These are phyloP conservation scores for Chalcis sispes DNA, from an alignment of 2,888 invertebrate species.

Conservation along the genomic window DNA sequence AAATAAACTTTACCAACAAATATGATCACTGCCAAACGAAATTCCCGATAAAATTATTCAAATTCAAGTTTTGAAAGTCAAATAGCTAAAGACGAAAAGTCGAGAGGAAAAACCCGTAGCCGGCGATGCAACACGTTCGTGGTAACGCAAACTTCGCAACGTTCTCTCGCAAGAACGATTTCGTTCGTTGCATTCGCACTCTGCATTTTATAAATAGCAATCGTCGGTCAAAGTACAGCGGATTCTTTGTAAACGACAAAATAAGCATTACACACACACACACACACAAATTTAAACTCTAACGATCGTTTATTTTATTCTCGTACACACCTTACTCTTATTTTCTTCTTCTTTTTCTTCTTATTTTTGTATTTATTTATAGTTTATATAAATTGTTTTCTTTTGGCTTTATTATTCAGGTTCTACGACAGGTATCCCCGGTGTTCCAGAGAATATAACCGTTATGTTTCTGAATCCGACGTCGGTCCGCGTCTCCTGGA, in stretches of 20 bases:
- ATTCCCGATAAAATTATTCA: not conserved
- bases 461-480: conserved; percentile 91
- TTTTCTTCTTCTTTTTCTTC: not conserved
- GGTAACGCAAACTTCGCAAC: not conserved
- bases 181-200: not conserved
- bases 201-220: conserved; percentile 26
- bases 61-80: not conserved
- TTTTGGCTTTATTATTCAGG: conserved; percentile 77
- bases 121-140: not conserved
- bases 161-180: not conserved
- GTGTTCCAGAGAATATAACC: conserved; percentile 91
- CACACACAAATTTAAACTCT: no score
- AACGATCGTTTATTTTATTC: no score
- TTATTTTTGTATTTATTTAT: not conserved
- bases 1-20: not conserved
- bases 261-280: no score
- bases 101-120: not conserved
- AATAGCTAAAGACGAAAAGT: not conserved
- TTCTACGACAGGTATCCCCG: conserved; percentile 85
- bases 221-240: not conserved
- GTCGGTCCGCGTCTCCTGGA: conserved; percentile 91
- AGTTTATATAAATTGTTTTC: not conserved
- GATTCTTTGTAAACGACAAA: conserved; percentile 18
- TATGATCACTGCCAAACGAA: not conserved
- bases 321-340: not conserved